Evolutionary conservation across 2,797 vertebrate species (phyloP).

Genomic region (Lindbergichthys nudifrons): DNA sequence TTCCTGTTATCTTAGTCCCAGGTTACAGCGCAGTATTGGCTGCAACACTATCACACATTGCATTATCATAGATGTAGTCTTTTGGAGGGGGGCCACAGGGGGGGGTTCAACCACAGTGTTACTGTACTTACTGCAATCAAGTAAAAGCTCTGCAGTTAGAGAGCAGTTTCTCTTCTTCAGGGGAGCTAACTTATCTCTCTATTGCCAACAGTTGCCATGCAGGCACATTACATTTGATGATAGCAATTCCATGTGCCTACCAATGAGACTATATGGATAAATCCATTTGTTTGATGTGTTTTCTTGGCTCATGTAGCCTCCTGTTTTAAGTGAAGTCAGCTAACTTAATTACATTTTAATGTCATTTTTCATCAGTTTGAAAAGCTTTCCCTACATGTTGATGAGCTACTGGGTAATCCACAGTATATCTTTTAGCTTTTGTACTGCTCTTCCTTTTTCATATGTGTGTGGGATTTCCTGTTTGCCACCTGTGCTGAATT

Average conservation of each 20-base stretch:
- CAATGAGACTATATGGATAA: background rate
- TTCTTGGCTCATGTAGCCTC: too few relatives aligned
- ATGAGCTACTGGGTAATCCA: constrained; percentile 15
- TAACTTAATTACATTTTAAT: too few relatives aligned
- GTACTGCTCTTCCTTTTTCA: background rate
- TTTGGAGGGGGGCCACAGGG: too few relatives aligned
- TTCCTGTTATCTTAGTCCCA: too few relatives aligned
- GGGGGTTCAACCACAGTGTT: background rate
- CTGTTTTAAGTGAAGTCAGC: too few relatives aligned
- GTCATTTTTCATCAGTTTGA: too few relatives aligned
- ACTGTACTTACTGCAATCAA: constrained; percentile 5
- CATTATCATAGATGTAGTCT: too few relatives aligned
- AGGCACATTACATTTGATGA: background rate
- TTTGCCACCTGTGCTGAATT: constrained; percentile 13
- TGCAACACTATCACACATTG: too few relatives aligned
- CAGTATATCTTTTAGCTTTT: background rate
- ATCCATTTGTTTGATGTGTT: too few relatives aligned
- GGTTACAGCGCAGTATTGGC: too few relatives aligned
- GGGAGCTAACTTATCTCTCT: background rate
- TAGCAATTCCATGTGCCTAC: background rate
- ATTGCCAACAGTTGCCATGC: background rate
- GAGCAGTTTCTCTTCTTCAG: background rate
- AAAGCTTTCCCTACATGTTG: background rate
- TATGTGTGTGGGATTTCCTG: background rate
- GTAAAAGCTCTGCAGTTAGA: constrained; percentile 2